phyloP scores from a whole-genome alignment of 2,797 vertebrate genomes.

The Oreochromis grahami region DNA sequence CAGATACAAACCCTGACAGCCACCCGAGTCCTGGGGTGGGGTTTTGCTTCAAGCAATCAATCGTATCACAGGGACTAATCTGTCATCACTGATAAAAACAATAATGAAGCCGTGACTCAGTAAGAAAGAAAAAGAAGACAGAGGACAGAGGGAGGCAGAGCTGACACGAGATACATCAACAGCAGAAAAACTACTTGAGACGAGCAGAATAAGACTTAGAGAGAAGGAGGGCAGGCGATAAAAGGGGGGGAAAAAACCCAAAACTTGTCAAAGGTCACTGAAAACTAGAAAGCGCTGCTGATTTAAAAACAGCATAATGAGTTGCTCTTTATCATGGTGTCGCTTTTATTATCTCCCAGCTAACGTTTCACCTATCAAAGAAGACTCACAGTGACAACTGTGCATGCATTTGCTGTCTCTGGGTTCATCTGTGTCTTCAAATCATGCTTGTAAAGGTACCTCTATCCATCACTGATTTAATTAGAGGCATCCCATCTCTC shows the following conservation, averaged over 20 bases:
- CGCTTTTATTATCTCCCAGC: not conserved
- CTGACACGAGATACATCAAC: slow-evolving; percentile 24
- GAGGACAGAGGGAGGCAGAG: not conserved
- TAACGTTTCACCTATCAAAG: not conserved
- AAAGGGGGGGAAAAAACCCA: not conserved
- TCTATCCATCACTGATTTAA: slow-evolving; percentile 47
- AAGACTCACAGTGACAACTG: not conserved
- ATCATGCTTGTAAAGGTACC: not conserved
- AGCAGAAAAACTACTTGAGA: slow-evolving; percentile 1
- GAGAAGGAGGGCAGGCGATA: not conserved
- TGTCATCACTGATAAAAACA: slow-evolving; percentile 39
- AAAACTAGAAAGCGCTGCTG: not conserved
- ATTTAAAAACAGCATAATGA: not conserved
- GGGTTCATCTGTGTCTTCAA: not conserved
- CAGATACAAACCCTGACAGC: not conserved
- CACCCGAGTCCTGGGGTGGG: not conserved
- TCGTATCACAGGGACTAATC: slow-evolving; percentile 8
- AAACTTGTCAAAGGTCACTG: not conserved
- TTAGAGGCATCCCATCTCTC: slow-evolving; percentile 15
- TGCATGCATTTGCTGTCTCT: not conserved
- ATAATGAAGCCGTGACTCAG: slow-evolving; percentile 24
- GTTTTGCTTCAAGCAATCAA: not conserved
- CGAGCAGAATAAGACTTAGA: not conserved
- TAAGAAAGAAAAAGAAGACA: slow-evolving; percentile 4
- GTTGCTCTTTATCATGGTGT: not conserved